A percentile compares a stretch with the other conserved stretches of the same genome.
phyloP scores from a whole-genome alignment of 2,888 invertebrate genomes.

The Rhagonycha fulva region DNA sequence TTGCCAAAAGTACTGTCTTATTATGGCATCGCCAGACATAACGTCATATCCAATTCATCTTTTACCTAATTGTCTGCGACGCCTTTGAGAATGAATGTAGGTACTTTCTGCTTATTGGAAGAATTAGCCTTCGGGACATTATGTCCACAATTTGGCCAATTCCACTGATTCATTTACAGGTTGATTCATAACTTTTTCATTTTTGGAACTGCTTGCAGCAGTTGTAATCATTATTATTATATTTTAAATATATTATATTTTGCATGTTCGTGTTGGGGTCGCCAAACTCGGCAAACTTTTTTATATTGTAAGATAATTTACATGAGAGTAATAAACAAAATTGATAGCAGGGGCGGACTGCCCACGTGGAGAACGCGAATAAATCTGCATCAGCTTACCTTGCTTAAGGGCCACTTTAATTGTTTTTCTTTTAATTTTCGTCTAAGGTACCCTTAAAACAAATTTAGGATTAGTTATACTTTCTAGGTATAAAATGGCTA shows the following conservation, averaged over 20 bases:
- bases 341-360: too few species aligned
- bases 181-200: neutral
- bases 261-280: neutral
- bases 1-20: too few species aligned
- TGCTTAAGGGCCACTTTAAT: too few species aligned
- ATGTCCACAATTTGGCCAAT: neutral
- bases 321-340: too few species aligned
- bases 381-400: too few species aligned
- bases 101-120: neutral
- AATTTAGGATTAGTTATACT: too few species aligned
- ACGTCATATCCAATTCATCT: neutral
- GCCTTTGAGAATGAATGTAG: neutral
- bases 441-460: too few species aligned
- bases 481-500: too few species aligned
- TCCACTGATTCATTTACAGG: neutral
- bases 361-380: too few species aligned
- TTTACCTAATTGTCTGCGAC: neutral
- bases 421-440: too few species aligned
- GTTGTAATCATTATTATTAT: neutral
- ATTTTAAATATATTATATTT: neutral
- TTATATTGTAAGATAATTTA: too few species aligned
- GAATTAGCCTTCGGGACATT: neutral
- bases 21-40: neutral
- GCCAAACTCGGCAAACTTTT: neutral
- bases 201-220: neutral